Evolutionary conservation across 2,113 vertebrate genomes (phyloP).

Genomic region (Otolemur garnettii): DNA sequence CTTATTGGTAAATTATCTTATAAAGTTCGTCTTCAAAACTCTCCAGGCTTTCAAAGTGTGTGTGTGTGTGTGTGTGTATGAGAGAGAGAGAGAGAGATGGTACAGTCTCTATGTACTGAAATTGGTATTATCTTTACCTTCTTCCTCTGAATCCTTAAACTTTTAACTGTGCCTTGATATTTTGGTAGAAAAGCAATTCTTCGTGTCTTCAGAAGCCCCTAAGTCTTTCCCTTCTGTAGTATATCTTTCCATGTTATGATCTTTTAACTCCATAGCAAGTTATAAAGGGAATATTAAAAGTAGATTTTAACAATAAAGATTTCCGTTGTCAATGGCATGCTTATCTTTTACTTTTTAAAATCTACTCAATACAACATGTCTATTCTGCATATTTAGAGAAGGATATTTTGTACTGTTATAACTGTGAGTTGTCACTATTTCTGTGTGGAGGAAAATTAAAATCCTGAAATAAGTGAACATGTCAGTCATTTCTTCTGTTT

Average conservation of each 20-base stretch:
- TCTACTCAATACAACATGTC: neutral
- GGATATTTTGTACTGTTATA: neutral
- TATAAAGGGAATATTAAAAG: neutral
- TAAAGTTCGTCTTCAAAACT: neutral
- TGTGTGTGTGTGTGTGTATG: neutral
- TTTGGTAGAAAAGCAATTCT: constrained; percentile 10
- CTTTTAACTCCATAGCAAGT: neutral
- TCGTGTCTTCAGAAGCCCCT: neutral
- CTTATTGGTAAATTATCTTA: constrained; percentile 12
- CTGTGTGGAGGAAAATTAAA: neutral
- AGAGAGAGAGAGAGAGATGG: neutral
- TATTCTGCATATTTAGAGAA: constrained; percentile 45
- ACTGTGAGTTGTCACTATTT: neutral
- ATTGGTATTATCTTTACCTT: constrained; percentile 6
- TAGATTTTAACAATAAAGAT: constrained; percentile 8
- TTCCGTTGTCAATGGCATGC: neutral
- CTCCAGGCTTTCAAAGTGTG: neutral
- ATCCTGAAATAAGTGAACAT: constrained; percentile 44
- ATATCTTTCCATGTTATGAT: neutral
- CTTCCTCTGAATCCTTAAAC: neutral
- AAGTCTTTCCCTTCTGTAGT: neutral
- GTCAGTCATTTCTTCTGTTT: constrained; percentile 18
- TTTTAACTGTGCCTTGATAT: neutral
- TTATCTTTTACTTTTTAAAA: constrained; percentile 8
- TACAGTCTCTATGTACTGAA: neutral